Percentiles rank a stretch among this genome's conserved stretches.
Conservation (phyloP, 1,140 invertebrate genomes). For the Maniola jurtina region DNA sequence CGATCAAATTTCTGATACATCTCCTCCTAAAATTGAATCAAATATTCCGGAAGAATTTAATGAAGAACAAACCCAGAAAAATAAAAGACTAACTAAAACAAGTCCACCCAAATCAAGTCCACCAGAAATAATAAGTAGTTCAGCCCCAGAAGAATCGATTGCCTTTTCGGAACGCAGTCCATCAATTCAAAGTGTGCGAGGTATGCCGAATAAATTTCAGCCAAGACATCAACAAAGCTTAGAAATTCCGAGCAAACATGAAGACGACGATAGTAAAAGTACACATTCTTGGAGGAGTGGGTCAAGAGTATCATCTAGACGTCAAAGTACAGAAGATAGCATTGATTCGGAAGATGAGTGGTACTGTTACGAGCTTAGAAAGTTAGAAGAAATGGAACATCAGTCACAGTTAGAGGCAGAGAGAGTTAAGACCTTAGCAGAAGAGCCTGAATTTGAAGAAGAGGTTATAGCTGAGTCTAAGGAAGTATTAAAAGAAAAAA, state of each 20-base stretch:
- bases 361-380: conserved; percentile 93
- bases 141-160: conserved; percentile 67
- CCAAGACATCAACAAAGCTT: conserved; percentile 88
- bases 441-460: conserved; percentile 80
- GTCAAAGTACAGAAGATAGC: conserved; percentile 95
- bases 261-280: conserved; percentile 91
- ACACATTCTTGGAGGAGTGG: conserved; percentile 92
- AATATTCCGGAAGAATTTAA: conserved; percentile 58
- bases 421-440: conserved; percentile 80
- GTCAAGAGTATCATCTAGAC: conserved; percentile 90
- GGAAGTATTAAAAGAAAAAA: conserved; percentile 86
- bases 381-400: conserved; percentile 91
- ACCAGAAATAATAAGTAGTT: conserved; percentile 68
- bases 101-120: conserved; percentile 65
- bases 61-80: conserved; percentile 48
- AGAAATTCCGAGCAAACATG: conserved; percentile 87
- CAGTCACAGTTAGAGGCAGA: conserved; percentile 84
- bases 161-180: conserved; percentile 81
- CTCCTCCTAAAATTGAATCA: conserved; percentile 73
- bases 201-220: conserved; percentile 80
- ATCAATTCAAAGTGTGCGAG: conserved; percentile 80
- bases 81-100: conserved; percentile 57
- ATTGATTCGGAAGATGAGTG: conserved; percentile 96
- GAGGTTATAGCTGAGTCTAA: conserved; percentile 79
- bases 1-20: conserved; percentile 79